phyloP scores from a whole-genome alignment of 1,140 invertebrate genomes.

The Parasteatoda tepidariorum region DNA sequence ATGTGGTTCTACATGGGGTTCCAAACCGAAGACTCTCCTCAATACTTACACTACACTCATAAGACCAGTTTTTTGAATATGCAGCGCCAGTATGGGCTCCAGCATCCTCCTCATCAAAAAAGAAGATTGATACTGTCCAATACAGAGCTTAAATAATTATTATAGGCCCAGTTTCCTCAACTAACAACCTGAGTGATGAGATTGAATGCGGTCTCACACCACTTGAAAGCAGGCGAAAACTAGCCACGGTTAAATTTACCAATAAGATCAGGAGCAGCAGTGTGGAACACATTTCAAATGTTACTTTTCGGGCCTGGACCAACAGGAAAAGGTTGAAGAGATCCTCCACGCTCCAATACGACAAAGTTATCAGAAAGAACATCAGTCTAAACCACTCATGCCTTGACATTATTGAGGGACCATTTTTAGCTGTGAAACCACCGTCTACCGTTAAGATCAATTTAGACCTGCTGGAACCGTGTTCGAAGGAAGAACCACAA shows the following conservation, averaged over 20 bases:
- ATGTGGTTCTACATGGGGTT: background rate
- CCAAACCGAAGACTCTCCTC: background rate
- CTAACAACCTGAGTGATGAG: background rate
- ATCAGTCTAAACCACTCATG: background rate
- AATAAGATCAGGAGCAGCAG: background rate
- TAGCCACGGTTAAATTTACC: background rate
- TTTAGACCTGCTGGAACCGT: background rate
- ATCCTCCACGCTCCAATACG: background rate
- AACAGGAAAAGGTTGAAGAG: background rate
- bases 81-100: background rate
- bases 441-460: background rate
- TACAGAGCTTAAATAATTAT: conserved; percentile 13
- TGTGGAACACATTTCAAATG: background rate
- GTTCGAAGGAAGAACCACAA: background rate
- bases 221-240: background rate
- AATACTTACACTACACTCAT: conserved; percentile 14
- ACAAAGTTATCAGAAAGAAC: background rate
- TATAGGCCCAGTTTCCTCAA: conserved; percentile 6
- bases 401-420: background rate
- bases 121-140: background rate
- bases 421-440: background rate
- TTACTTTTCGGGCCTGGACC: background rate
- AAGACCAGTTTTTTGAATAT: background rate
- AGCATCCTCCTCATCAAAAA: background rate
- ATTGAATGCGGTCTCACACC: background rate